These are phyloP conservation scores for Hemiscyllium ocellatum DNA, from an alignment of 2,113 vertebrate genomes.

Conservation along the genomic window DNA sequence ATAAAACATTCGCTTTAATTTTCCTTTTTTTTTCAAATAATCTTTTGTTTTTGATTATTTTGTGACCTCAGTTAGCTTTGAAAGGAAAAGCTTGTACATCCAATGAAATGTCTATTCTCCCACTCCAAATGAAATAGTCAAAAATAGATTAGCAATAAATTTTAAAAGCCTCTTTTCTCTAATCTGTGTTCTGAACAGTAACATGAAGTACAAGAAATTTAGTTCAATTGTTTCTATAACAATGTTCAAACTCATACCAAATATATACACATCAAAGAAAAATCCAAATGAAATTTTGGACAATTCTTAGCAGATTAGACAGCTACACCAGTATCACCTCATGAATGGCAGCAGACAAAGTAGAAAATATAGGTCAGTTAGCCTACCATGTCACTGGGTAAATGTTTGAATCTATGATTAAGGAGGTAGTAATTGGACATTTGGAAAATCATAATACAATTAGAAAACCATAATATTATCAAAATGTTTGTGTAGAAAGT, in stretches of 20 bases:
- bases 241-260: not conserved
- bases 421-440: no score
- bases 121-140: not conserved
- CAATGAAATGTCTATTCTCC: not conserved
- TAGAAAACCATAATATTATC: no score
- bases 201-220: not conserved
- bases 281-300: not conserved
- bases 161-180: not conserved
- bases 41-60: not conserved
- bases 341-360: no score
- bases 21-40: not conserved
- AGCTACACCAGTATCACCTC: no score
- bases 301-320: no score
- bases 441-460: no score
- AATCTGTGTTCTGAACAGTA: not conserved
- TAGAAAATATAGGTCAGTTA: no score
- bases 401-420: no score
- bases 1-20: not conserved
- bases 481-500: no score
- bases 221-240: not conserved
- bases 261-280: not conserved
- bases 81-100: not conserved
- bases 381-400: no score
- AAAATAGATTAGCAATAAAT: not conserved
- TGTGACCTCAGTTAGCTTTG: not conserved